Conservation (phyloP, 2,113 vertebrate species). For the Eubucco bourcierii region DNA sequence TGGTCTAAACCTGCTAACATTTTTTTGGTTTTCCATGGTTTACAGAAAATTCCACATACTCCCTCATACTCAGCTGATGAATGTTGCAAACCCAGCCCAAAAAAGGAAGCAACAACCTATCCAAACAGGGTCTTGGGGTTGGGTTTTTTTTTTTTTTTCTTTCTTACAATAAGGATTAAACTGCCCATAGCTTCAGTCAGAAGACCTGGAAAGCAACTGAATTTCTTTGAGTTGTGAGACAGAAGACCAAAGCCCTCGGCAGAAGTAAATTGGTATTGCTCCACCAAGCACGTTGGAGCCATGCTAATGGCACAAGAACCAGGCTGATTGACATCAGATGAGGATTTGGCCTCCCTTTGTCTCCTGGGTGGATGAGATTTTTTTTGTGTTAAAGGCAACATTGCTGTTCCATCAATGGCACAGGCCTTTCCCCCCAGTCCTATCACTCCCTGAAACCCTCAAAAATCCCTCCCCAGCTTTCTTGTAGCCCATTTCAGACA, state of each 20-base stretch:
- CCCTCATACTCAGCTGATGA: not conserved
- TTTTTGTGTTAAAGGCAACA: not conserved
- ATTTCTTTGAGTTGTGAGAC: conserved; percentile 38
- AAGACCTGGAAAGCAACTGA: conserved; percentile 13
- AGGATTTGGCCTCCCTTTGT: not conserved
- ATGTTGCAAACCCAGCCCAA: conserved; percentile 20
- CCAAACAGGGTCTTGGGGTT: not conserved
- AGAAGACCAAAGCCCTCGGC: conserved; percentile 14
- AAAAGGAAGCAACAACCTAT: conserved; percentile 31
- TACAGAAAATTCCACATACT: too few species aligned
- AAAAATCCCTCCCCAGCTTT: too few species aligned
- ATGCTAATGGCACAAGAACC: conserved; percentile 34
- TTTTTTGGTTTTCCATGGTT: too few species aligned
- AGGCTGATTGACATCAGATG: conserved; percentile 53
- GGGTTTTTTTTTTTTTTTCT: too few species aligned
- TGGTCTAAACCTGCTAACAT: too few species aligned
- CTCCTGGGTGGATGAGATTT: conserved; percentile 32
- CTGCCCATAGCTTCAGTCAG: not conserved
- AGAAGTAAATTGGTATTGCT: conserved; percentile 32
- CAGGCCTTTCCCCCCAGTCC: not conserved
- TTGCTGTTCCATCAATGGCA: conserved; percentile 4
- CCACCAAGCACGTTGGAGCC: conserved; percentile 26
- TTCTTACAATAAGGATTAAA: conserved; percentile 5
- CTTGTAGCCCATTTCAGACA: too few species aligned
- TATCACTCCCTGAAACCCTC: too few species aligned